A percentile compares a stretch with the other conserved stretches of the same genome.
Evolutionary conservation across 2,888 invertebrate genomes (phyloP).

Genomic region (Ligdia adustata): DNA sequence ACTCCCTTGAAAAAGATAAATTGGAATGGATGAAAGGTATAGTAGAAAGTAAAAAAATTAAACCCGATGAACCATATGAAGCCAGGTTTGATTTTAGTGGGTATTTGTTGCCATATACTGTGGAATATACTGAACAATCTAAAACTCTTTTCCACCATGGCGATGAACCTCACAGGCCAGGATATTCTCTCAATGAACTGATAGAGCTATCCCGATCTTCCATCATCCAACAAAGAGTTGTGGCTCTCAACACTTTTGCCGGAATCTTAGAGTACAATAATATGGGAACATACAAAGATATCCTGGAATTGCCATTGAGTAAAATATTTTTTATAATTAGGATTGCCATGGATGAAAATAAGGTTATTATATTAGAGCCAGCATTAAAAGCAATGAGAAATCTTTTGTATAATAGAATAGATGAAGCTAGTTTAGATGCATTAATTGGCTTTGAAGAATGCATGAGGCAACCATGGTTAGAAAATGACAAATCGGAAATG

Average conservation of each 20-base stretch:
- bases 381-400: slow-evolving; percentile 90
- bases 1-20: slow-evolving; percentile 93
- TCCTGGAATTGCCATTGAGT: slow-evolving; percentile 89
- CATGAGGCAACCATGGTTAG: slow-evolving; percentile 84
- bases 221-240: slow-evolving; percentile 92
- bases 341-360: slow-evolving; percentile 94
- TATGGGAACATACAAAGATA: slow-evolving; percentile 90
- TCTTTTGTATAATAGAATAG: slow-evolving; percentile 89
- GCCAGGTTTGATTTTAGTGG: slow-evolving; percentile 94
- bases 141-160: slow-evolving; percentile 95
- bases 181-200: slow-evolving; percentile 95
- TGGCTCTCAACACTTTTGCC: slow-evolving; percentile 91
- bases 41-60: slow-evolving; percentile 80
- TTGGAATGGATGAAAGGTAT: slow-evolving; percentile 93
- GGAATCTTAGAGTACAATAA: slow-evolving; percentile 89
- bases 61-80: slow-evolving; percentile 87
- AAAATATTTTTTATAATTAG: slow-evolving; percentile 92
- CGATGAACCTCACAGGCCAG: slow-evolving; percentile 94
- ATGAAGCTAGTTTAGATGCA: slow-evolving; percentile 90
- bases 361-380: slow-evolving; percentile 88
- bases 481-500: slow-evolving; percentile 80
- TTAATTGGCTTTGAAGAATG: slow-evolving; percentile 87
- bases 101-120: slow-evolving; percentile 88
- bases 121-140: slow-evolving; percentile 81
- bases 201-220: slow-evolving; percentile 91